These are phyloP conservation scores for Xestia ashworthii DNA, from an alignment of 2,888 invertebrate species.

Conservation along the genomic window DNA sequence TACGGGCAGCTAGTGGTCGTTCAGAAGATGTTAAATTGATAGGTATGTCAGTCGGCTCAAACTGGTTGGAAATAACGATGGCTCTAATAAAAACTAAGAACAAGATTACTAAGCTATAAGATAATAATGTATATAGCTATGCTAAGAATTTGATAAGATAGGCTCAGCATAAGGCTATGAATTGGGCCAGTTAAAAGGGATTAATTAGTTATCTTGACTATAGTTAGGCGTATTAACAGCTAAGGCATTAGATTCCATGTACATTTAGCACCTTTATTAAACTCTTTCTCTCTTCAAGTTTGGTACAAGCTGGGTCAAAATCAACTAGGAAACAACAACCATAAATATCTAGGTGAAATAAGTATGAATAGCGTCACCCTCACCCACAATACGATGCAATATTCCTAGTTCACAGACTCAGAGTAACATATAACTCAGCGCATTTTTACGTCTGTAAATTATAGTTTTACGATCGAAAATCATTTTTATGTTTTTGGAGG, in stretches of 20 bases:
- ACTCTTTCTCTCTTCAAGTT: background rate
- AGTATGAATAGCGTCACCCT: conserved; percentile 37
- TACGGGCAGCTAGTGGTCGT: too few relatives aligned
- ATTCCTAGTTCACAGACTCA: conserved; percentile 74
- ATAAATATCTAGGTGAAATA: conserved; percentile 47
- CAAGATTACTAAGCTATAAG: too few relatives aligned
- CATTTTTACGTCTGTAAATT: conserved; percentile 91
- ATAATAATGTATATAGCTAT: background rate
- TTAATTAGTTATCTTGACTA: conserved; percentile 4
- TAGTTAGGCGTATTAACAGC: background rate
- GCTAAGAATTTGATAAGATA: conserved; percentile 13
- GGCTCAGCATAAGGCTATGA: background rate
- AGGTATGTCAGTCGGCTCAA: background rate
- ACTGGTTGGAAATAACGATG: background rate
- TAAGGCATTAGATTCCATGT: background rate
- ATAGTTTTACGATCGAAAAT: conserved; percentile 91
- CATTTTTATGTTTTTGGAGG: conserved; percentile 90
- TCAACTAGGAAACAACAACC: conserved; percentile 6
- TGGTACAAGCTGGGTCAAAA: background rate
- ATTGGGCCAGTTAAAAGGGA: background rate
- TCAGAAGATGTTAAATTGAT: background rate
- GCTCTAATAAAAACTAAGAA: background rate
- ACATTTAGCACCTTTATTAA: background rate
- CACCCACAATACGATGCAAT: conserved; percentile 64
- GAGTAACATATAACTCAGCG: conserved; percentile 88